A percentile compares a stretch with the other conserved stretches of the same genome.
phyloP scores from a whole-genome alignment of 2,888 invertebrate genomes.

The Drosophila nr. fundita region DNA sequence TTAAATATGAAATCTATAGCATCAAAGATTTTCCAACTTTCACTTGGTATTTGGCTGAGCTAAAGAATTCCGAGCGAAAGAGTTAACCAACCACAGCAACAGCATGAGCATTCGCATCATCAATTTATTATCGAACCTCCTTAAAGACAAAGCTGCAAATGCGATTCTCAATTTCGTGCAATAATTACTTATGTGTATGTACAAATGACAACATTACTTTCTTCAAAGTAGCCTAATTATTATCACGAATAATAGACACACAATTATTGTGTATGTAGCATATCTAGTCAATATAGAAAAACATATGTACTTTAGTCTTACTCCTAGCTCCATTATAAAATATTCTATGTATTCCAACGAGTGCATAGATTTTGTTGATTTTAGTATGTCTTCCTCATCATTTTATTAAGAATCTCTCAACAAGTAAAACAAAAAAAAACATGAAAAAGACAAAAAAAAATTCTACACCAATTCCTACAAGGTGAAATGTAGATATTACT shows the following conservation, averaged over 20 bases:
- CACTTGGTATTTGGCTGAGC: constrained; percentile 92
- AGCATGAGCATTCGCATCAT: neutral
- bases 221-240: constrained; percentile 59
- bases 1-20: constrained; percentile 91
- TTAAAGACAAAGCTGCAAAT: constrained; percentile 24
- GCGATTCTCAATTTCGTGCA: constrained; percentile 40
- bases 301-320: constrained; percentile 65
- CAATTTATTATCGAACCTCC: constrained; percentile 17
- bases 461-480: constrained; percentile 76
- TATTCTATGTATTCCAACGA: constrained; percentile 55
- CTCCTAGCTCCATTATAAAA: constrained; percentile 58
- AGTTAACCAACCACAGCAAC: constrained; percentile 63
- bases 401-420: constrained; percentile 56
- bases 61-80: constrained; percentile 86
- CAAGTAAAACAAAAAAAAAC: constrained; percentile 52
- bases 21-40: constrained; percentile 90
- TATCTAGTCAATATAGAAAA: constrained; percentile 68
- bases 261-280: constrained; percentile 71
- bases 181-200: constrained; percentile 69
- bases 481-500: constrained; percentile 81
- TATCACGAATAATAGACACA: constrained; percentile 60
- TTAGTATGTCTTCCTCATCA: constrained; percentile 30
- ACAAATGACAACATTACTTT: constrained; percentile 79
- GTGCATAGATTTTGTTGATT: constrained; percentile 50
- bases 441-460: constrained; percentile 35